Evolutionary conservation across 2,888 invertebrate genomes (phyloP).

Genomic region (Leuctra nigra): DNA sequence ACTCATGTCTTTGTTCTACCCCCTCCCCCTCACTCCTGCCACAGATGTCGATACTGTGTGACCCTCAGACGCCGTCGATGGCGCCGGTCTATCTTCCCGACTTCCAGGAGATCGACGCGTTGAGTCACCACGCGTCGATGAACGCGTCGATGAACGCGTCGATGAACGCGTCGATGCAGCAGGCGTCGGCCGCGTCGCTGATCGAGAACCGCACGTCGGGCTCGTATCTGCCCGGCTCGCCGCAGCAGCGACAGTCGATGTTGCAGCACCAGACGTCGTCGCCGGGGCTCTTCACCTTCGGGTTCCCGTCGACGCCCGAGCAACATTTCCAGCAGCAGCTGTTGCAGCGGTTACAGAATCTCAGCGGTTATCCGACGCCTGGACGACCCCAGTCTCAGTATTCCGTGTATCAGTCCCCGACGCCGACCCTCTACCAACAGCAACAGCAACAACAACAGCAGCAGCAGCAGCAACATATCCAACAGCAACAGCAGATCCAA

Average conservation of each 20-base stretch:
- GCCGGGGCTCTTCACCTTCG: constrained; percentile 29
- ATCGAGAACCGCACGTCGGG: constrained; percentile 25
- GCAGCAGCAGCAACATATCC: constrained; percentile 41
- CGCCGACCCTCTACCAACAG: constrained; percentile 32
- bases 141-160: constrained; percentile 22
- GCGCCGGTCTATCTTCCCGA: constrained; percentile 33
- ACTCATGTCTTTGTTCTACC: too few relatives aligned
- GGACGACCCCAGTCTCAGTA: constrained; percentile 20
- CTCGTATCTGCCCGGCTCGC: constrained; percentile 23
- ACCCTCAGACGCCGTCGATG: constrained; percentile 33
- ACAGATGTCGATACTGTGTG: constrained; percentile 29
- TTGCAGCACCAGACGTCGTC: constrained; percentile 27
- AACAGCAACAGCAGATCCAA: constrained; percentile 40
- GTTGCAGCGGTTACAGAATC: constrained; percentile 45
- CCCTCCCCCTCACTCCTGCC: background rate
- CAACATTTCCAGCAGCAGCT: constrained; percentile 45
- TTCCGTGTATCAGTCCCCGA: constrained; percentile 33
- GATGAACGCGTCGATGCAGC: constrained; percentile 25
- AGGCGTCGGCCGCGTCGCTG: constrained; percentile 21
- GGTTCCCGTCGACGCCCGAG: constrained; percentile 34
- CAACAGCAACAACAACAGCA: constrained; percentile 36
- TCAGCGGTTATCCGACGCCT: constrained; percentile 40
- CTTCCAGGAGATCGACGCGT: constrained; percentile 35
- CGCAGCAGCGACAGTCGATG: constrained; percentile 28
- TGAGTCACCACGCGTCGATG: constrained; percentile 30